These are phyloP conservation scores for Drosophila macrospina DNA, from an alignment of 2,888 invertebrate genomes.

Conservation along the genomic window DNA sequence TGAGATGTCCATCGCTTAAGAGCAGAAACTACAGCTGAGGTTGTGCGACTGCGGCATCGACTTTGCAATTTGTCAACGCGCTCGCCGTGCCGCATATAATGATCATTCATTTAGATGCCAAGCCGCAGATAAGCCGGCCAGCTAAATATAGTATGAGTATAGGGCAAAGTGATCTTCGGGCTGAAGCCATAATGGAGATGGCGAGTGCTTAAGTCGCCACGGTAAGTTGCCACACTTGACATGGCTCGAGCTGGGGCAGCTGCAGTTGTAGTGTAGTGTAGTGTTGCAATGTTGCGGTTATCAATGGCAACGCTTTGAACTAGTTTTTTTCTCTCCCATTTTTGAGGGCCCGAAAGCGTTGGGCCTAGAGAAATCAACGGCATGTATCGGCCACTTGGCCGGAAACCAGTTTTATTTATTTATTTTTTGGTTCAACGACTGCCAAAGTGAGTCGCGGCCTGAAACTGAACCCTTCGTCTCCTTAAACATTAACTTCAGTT, in stretches of 20 bases:
- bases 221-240: constrained; percentile 54
- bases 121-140: constrained; percentile 63
- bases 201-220: constrained; percentile 45
- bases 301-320: constrained; percentile 66
- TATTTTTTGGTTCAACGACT: constrained; percentile 56
- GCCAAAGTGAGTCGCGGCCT: constrained; percentile 50
- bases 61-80: constrained; percentile 78
- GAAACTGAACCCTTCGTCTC: constrained; percentile 41
- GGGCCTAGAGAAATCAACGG: constrained; percentile 42
- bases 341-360: constrained; percentile 54
- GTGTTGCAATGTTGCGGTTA: constrained; percentile 47
- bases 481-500: constrained; percentile 1
- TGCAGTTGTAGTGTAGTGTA: constrained; percentile 20
- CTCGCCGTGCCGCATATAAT: constrained; percentile 62
- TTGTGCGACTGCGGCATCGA: constrained; percentile 14
- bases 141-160: constrained; percentile 56
- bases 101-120: constrained; percentile 80
- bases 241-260: constrained; percentile 38
- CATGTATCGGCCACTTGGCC: constrained; percentile 38
- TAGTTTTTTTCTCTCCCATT: too few species aligned
- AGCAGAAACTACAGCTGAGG: constrained; percentile 4
- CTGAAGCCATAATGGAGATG: constrained; percentile 28
- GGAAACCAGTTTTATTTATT: constrained; percentile 47
- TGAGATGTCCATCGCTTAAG: constrained; percentile 63
- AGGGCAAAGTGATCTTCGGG: constrained; percentile 22